Percentiles rank a stretch among this genome's conserved stretches.
These are phyloP conservation scores for Grus americana DNA, from an alignment of 2,113 vertebrate genomes.

Conservation along the genomic window DNA sequence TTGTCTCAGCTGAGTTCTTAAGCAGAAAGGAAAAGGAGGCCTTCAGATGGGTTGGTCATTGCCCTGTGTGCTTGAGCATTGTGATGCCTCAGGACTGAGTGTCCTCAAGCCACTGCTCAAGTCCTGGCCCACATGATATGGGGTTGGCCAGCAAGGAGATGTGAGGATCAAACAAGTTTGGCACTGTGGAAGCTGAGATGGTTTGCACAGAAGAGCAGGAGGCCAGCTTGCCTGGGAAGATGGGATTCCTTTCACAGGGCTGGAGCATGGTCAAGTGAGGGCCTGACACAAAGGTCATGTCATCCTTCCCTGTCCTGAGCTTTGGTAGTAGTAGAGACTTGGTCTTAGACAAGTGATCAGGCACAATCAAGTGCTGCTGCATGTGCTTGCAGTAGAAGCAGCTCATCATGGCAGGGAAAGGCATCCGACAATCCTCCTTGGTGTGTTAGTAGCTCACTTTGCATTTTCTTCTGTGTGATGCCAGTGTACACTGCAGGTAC, in stretches of 20 bases:
- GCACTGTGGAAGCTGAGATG: background rate
- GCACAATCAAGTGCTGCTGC: too few relatives aligned
- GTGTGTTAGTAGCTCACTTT: background rate
- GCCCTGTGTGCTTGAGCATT: background rate
- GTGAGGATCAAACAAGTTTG: background rate
- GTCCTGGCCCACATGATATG: background rate
- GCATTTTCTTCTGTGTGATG: background rate
- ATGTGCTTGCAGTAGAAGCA: background rate
- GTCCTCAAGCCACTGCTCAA: background rate
- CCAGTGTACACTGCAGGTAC: background rate
- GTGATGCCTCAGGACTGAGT: background rate
- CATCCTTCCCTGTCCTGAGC: background rate
- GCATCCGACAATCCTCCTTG: background rate
- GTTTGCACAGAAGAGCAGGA: background rate
- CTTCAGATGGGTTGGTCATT: background rate
- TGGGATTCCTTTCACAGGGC: background rate
- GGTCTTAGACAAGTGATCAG: background rate
- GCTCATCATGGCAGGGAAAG: background rate
- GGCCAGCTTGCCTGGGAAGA: background rate
- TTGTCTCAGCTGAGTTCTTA: background rate
- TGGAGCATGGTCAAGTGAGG: background rate
- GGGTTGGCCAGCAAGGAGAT: background rate
- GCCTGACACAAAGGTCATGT: background rate
- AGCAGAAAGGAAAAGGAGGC: background rate
- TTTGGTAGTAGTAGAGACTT: background rate